A percentile compares a stretch with the other conserved stretches of the same genome.
Evolutionary conservation across 2,113 vertebrate genomes (phyloP).

Genomic region (Xenopus borealis): DNA sequence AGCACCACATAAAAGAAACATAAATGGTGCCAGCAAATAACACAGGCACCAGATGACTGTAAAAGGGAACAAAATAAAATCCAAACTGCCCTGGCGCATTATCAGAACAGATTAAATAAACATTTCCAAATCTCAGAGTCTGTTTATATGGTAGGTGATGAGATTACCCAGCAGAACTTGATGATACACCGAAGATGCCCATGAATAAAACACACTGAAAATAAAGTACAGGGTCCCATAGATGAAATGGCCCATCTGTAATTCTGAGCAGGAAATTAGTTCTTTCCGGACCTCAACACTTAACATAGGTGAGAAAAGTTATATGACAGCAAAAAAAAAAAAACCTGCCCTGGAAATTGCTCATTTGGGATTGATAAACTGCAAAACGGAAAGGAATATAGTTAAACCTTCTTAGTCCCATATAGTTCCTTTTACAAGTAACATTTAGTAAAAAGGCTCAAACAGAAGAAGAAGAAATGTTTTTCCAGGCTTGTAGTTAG

Average conservation of each 20-base stretch:
- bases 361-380: conserved; percentile 26
- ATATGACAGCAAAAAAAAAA: conserved; percentile 2
- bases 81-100: conserved; percentile 25
- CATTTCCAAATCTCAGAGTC: conserved; percentile 22
- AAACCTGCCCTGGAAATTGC: conserved; percentile 4
- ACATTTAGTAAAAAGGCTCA: neutral
- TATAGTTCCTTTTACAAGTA: conserved; percentile 1
- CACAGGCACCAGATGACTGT: conserved; percentile 41
- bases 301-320: conserved; percentile 26
- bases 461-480: too few species aligned
- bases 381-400: neutral
- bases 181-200: conserved; percentile 27
- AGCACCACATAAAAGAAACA: conserved; percentile 41
- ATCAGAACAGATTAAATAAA: conserved; percentile 37
- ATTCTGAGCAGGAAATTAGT: conserved; percentile 32
- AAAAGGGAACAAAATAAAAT: conserved; percentile 32
- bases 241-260: conserved; percentile 7
- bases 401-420: conserved; percentile 2
- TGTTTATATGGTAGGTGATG: conserved; percentile 23
- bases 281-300: conserved; percentile 27
- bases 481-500: too few species aligned
- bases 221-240: conserved; percentile 5
- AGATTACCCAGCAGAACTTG: conserved; percentile 20
- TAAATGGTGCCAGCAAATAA: conserved; percentile 32
- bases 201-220: conserved; percentile 26